Conservation (phyloP, 2,113 vertebrate genomes). For the Cacatua alba region DNA sequence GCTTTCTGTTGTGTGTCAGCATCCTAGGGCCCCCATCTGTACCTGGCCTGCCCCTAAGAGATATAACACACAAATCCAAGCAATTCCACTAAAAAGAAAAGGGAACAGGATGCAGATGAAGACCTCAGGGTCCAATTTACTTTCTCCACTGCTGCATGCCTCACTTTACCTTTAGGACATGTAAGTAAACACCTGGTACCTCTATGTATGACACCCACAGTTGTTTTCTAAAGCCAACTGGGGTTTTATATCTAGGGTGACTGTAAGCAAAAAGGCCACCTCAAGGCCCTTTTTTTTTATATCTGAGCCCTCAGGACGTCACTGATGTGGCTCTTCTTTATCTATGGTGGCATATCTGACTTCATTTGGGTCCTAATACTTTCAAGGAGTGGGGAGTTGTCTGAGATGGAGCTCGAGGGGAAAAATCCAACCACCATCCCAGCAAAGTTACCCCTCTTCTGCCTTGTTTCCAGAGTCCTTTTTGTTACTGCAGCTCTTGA, state of each 20-base stretch:
- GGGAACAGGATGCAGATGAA: background rate
- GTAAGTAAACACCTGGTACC: background rate
- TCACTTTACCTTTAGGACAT: background rate
- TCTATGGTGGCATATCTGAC: background rate
- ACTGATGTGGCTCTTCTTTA: background rate
- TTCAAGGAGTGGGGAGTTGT: background rate
- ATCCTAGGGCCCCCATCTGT: fast-evolving
- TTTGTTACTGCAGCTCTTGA: background rate
- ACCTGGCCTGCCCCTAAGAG: background rate
- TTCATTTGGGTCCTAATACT: background rate
- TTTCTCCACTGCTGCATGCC: background rate
- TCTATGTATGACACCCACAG: fast-evolving
- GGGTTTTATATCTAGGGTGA: background rate
- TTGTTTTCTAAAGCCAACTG: background rate
- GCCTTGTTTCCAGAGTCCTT: background rate
- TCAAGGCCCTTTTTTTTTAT: background rate
- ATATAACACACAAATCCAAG: background rate
- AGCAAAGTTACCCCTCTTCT: background rate
- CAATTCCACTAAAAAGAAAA: background rate
- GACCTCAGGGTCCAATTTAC: background rate
- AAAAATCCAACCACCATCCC: background rate
- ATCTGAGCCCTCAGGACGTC: background rate
- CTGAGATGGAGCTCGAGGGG: fast-evolving
- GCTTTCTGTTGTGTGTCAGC: background rate
- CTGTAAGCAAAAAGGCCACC: background rate